Evolutionary conservation across 1,140 invertebrate genomes (phyloP), one percentile per base, ranked within the genome.

Genomic region (Neotoxoptera formosana): DNA sequence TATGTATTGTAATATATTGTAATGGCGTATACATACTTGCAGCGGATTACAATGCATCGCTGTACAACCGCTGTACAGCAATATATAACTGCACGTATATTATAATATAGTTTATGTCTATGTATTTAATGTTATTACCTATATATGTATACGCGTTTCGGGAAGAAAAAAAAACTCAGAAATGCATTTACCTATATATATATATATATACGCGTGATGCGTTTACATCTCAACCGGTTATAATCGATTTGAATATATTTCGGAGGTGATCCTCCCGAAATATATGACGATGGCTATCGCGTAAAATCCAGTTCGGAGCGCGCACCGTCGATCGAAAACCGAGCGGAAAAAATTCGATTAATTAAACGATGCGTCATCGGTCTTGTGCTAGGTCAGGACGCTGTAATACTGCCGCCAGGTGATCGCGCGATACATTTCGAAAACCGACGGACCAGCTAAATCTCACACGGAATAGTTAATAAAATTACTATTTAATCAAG

Each of bases 351-450:
- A 84, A 84, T 84, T 83, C 83, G 83, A 84, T 84, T 41, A 84
- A 41, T 84, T 84, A 84, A 45, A 84, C 11, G 23, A 45, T 45
- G 36, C 36, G 36, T 84, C 36, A 41, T 84, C 36, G 34, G 23
- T 41, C 23, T 84, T 84, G 36, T 84, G 83, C 36, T 84, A 84
- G 83, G 83, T 84, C 83, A 84, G 83, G 83, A 84, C 36, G 9
- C 3, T 25, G 23, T 41, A 25, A 9, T n/a, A n/a, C 21, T 17
- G 83, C 21, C 25, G 23, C 23, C 36, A 84, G 23, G 21, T 84
- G 83, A 84, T 45, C 83, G 83, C 83, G 41, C 23, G 7, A 34
- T 36, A 76, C 76, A 36, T 83, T 83, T 83, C 36, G 34, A 36
- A 83, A 36, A 84, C 36, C 60, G n/a, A 34, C n/a, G 60, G 14